A percentile compares a stretch with the other conserved stretches of the same genome.
Evolutionary conservation across 2,888 invertebrate species (phyloP).

Genomic region (Alsophila aescularia): DNA sequence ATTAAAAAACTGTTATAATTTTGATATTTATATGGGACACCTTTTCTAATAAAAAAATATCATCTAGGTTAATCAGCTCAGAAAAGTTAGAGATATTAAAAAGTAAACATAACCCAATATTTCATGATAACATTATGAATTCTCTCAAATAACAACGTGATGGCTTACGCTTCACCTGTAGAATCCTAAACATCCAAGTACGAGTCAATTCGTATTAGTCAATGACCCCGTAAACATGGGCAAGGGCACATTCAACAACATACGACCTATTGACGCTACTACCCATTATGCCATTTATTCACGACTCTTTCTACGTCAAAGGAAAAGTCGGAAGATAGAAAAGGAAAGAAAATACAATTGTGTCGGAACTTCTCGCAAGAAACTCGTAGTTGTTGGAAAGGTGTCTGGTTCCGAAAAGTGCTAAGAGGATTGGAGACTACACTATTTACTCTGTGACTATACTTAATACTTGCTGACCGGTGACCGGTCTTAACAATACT

Average conservation of each 20-base stretch:
- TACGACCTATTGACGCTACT: constrained; percentile 3
- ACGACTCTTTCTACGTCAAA: constrained; percentile 7
- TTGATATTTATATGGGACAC: no score
- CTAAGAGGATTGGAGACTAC: neutral
- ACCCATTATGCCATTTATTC: neutral
- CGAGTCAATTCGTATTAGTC: constrained; percentile 22
- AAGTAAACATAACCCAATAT: no score
- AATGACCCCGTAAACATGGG: constrained; percentile 23
- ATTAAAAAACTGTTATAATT: no score
- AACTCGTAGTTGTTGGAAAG: neutral
- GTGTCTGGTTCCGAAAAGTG: constrained; percentile 3
- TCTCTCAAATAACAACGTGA: no score
- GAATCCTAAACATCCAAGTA: no score
- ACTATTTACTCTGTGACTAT: no score
- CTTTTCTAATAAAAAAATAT: no score
- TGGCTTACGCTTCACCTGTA: no score
- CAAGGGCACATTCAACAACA: neutral
- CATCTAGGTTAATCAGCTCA: no score
- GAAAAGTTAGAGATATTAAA: no score
- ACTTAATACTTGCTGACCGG: no score
- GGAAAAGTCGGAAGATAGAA: constrained; percentile 4
- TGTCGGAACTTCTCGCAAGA: neutral
- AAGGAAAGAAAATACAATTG: constrained; percentile 8
- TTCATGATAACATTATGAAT: no score
- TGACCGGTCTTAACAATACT: neutral